Evolutionary conservation across 2,113 vertebrate species (phyloP).

Genomic region (Elachura formosa): DNA sequence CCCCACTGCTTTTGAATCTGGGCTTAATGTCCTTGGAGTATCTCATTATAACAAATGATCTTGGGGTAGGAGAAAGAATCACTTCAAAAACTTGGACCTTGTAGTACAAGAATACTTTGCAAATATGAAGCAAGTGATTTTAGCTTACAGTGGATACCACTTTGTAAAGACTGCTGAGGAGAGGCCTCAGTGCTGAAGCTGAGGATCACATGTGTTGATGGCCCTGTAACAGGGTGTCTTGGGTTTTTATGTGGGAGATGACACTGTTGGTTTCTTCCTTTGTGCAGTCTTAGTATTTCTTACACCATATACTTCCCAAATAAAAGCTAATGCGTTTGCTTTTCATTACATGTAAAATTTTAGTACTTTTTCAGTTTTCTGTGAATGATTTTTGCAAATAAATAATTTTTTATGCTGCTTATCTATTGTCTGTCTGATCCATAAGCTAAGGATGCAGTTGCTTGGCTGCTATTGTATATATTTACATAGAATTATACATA

Average conservation of each 20-base stretch:
- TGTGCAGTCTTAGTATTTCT: background rate
- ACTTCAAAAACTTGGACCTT: background rate
- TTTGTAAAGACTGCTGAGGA: background rate
- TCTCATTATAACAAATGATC: background rate
- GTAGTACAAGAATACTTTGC: background rate
- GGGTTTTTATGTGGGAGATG: background rate
- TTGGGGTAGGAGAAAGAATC: background rate
- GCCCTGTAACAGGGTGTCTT: fast-evolving
- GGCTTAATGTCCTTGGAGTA: background rate
- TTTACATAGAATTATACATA: background rate
- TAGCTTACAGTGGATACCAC: background rate
- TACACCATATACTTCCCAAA: background rate
- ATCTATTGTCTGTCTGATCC: background rate
- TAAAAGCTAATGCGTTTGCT: background rate
- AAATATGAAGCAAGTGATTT: background rate
- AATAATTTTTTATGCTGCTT: background rate
- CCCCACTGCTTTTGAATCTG: background rate
- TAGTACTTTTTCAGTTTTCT: background rate
- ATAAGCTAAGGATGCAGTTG: background rate
- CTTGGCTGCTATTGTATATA: background rate
- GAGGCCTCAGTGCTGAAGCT: fast-evolving
- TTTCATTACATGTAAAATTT: background rate
- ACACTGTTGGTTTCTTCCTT: background rate
- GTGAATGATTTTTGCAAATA: background rate
- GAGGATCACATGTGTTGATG: fast-evolving